phyloP scores from a whole-genome alignment of 2,888 invertebrate genomes.

The Laspeyria flexula region DNA sequence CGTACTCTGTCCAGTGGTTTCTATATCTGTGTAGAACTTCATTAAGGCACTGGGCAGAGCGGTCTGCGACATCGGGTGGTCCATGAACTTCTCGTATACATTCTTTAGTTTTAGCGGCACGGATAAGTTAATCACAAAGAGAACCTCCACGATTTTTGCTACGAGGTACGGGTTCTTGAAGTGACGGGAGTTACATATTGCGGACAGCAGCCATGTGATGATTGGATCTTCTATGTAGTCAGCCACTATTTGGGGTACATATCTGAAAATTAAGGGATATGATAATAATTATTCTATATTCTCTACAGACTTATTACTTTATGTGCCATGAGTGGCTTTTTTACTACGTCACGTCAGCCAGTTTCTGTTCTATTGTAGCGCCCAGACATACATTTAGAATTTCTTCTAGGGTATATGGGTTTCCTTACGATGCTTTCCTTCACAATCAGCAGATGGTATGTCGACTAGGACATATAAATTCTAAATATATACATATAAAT shows the following conservation, averaged over 20 bases:
- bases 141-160: slow-evolving; percentile 97
- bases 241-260: slow-evolving; percentile 90
- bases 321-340: too few species aligned
- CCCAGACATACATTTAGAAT: too few species aligned
- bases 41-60: slow-evolving; percentile 95
- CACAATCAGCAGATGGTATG: too few species aligned
- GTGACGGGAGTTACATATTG: slow-evolving; percentile 95
- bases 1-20: slow-evolving; percentile 98
- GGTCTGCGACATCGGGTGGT: slow-evolving; percentile 91
- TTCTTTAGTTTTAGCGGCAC: slow-evolving; percentile 83
- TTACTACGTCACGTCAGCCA: too few species aligned
- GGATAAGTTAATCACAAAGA: slow-evolving; percentile 92
- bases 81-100: slow-evolving; percentile 92
- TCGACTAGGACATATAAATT: too few species aligned
- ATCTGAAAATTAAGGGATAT: slow-evolving; percentile 78
- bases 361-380: too few species aligned
- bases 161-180: slow-evolving; percentile 98
- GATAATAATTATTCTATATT: too few species aligned
- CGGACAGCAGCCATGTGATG: slow-evolving; percentile 94
- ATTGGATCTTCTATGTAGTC: slow-evolving; percentile 93
- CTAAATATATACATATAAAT: too few species aligned
- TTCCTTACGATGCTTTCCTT: too few species aligned
- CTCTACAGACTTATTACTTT: too few species aligned
- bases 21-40: slow-evolving; percentile 99
- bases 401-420: too few species aligned